Conservation (phyloP, 2,113 vertebrate species). For the Phylloscopus trochilus region DNA sequence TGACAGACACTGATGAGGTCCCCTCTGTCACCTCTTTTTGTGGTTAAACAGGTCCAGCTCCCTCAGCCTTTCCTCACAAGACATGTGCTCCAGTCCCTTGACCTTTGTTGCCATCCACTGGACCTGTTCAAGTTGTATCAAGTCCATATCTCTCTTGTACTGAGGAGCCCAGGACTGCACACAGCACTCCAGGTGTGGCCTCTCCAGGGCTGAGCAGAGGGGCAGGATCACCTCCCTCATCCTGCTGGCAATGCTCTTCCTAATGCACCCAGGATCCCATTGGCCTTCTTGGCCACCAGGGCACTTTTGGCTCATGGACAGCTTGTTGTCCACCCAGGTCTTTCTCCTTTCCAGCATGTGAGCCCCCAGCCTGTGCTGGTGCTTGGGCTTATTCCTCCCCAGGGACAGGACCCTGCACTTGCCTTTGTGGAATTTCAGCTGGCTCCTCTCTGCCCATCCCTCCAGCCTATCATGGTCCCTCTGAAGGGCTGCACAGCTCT, state of each 20-base stretch:
- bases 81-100: background rate
- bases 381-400: background rate
- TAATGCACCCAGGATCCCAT: fast-evolving
- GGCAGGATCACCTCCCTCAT: background rate
- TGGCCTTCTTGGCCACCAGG: background rate
- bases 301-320: background rate
- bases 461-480: background rate
- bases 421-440: background rate
- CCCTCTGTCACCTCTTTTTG: background rate
- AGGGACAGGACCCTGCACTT: background rate
- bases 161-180: background rate
- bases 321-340: background rate
- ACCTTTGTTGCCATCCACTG: background rate
- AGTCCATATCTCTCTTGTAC: background rate
- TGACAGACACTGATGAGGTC: too few species aligned
- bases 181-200: background rate
- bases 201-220: background rate
- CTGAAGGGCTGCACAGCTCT: background rate
- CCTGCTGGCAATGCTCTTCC: background rate
- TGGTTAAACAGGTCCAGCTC: background rate
- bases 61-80: background rate
- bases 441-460: background rate
- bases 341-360: background rate
- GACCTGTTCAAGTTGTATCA: background rate
- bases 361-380: background rate